phyloP scores from a whole-genome alignment of 2,113 vertebrate genomes.

The Platanista minor region DNA sequence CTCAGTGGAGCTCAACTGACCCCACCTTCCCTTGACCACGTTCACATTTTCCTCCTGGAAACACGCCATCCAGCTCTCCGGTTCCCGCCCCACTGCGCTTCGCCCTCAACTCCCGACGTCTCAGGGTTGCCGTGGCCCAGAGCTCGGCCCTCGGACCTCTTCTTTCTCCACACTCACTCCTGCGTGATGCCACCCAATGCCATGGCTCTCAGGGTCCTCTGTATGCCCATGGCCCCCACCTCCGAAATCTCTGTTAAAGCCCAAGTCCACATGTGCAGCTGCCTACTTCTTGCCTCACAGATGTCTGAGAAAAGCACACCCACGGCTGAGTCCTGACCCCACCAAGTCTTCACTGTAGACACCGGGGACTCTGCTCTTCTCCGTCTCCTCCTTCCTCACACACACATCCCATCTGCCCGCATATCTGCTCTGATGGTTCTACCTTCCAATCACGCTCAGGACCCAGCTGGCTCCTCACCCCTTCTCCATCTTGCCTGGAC shows the following conservation, averaged over 20 bases:
- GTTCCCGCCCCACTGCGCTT: not conserved
- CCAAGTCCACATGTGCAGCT: rapidly evolving
- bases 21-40: too few species aligned
- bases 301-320: not conserved
- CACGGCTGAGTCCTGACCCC: not conserved
- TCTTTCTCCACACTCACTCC: not conserved
- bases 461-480: rapidly evolving
- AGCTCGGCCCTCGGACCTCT: too few species aligned
- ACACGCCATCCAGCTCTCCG: not conserved
- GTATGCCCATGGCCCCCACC: too few species aligned
- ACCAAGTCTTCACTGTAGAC: not conserved
- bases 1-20: not conserved
- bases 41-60: not conserved
- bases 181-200: not conserved
- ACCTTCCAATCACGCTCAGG: not conserved
- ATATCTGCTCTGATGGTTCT: not conserved
- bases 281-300: not conserved
- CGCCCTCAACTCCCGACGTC: not conserved
- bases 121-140: not conserved
- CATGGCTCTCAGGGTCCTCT: too few species aligned
- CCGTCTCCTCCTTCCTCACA: not conserved
- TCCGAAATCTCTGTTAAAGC: not conserved
- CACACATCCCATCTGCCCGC: too few species aligned
- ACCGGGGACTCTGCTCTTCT: not conserved
- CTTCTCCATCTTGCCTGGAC: rapidly evolving